These are phyloP conservation scores for Choloepus didactylus DNA, from an alignment of 2,797 vertebrate species.

Conservation along the genomic window DNA sequence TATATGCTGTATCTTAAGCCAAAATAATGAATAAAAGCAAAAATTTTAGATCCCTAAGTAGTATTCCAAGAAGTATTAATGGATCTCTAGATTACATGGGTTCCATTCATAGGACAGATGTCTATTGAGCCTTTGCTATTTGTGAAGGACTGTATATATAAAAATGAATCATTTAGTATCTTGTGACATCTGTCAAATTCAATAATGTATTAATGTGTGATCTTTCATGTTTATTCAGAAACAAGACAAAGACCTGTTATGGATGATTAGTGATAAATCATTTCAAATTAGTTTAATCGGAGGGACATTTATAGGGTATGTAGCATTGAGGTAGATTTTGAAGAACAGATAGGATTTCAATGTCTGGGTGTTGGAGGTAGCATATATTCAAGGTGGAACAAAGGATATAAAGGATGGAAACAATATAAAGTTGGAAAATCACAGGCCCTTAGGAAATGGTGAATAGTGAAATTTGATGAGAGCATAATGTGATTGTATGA, in stretches of 20 bases:
- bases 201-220: no score
- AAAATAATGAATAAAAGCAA: not conserved
- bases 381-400: not conserved
- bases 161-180: not conserved
- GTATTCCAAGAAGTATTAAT: not conserved
- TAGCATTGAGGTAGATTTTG: not conserved
- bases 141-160: not conserved
- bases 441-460: not conserved
- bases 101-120: not conserved
- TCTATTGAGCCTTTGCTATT: not conserved
- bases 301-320: not conserved
- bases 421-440: not conserved
- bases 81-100: not conserved
- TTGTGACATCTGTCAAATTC: not conserved
- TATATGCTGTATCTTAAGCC: not conserved
- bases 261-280: not conserved
- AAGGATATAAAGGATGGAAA: not conserved
- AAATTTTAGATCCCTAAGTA: not conserved
- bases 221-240: slow-evolving; percentile 20
- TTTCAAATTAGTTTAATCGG: not conserved
- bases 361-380: not conserved
- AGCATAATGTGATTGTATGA: not conserved
- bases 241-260: not conserved
- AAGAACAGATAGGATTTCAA: not conserved
- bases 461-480: not conserved